Evolutionary conservation across 2,888 invertebrate genomes (phyloP).

Genomic region (Eupithecia abbreviata): DNA sequence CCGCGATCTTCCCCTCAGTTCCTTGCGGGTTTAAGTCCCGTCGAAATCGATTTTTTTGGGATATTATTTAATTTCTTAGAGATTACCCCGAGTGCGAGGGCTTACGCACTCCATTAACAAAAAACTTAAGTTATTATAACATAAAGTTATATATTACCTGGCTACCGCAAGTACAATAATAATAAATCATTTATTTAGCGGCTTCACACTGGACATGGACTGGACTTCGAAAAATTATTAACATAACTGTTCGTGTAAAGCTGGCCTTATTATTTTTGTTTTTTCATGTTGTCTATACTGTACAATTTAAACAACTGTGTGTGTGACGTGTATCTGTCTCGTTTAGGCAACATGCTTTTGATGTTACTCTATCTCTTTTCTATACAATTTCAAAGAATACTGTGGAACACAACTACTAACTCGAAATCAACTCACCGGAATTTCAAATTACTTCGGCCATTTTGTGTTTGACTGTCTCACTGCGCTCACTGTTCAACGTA

Average conservation of each 20-base stretch:
- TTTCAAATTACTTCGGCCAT: constrained; percentile 61
- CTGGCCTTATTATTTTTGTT: neutral
- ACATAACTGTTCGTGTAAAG: neutral
- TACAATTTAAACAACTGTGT: neutral
- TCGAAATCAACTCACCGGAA: neutral
- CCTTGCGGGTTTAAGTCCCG: no score
- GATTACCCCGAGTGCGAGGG: no score
- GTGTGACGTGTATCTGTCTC: constrained; percentile 8
- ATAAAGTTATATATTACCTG: no score
- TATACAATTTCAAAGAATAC: constrained; percentile 6
- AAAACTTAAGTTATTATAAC: no score
- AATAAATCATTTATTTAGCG: no score
- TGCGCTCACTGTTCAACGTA: constrained; percentile 78
- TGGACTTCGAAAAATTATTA: no score
- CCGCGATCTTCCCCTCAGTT: no score
- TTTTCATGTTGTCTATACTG: constrained; percentile 12
- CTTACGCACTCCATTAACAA: no score
- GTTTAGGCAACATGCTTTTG: neutral
- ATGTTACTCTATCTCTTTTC: constrained; percentile 18
- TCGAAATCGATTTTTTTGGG: no score
- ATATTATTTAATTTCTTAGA: no score
- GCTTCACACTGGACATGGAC: no score
- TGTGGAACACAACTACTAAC: constrained; percentile 14
- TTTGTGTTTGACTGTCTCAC: constrained; percentile 76
- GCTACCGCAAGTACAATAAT: no score